Evolutionary conservation across 1,140 invertebrate species (phyloP).

Genomic region (Drosophila sp.): DNA sequence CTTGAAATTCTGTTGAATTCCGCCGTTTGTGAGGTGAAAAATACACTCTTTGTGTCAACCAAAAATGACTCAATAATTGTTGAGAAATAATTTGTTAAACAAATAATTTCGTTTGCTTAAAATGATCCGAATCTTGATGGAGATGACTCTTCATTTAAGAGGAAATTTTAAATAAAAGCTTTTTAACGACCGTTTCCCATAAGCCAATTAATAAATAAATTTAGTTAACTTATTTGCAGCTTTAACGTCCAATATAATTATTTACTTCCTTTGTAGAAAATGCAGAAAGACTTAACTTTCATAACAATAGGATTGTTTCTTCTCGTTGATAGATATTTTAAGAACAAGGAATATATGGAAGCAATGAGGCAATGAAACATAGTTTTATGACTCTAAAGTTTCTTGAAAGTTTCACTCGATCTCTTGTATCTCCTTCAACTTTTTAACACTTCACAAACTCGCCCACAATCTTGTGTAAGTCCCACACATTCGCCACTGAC

Average conservation of each 20-base stretch:
- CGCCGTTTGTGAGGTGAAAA: constrained; percentile 57
- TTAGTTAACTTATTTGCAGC: constrained; percentile 13
- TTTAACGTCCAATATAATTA: too few species aligned
- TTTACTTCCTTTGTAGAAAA: not conserved
- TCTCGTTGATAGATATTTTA: too few species aligned
- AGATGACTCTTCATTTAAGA: constrained; percentile 18
- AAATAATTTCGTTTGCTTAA: too few species aligned
- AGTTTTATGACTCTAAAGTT: too few species aligned
- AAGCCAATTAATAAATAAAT: not conserved
- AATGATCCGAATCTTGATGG: not conserved
- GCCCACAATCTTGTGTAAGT: not conserved
- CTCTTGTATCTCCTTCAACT: not conserved
- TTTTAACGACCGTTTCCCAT: constrained; percentile 6
- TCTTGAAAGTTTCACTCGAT: not conserved
- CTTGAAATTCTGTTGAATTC: constrained; percentile 47
- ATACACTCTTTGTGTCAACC: constrained; percentile 22
- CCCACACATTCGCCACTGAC: constrained; percentile 6
- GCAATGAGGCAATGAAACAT: too few species aligned
- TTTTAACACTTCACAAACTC: not conserved
- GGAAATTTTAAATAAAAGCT: constrained; percentile 16
- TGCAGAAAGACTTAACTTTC: not conserved
- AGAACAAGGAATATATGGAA: too few species aligned
- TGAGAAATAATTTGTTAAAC: constrained; percentile 32
- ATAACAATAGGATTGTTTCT: not conserved
- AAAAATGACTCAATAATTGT: constrained; percentile 41